Conservation (phyloP, 2,113 vertebrate genomes). For the Psittacara wagleri region DNA sequence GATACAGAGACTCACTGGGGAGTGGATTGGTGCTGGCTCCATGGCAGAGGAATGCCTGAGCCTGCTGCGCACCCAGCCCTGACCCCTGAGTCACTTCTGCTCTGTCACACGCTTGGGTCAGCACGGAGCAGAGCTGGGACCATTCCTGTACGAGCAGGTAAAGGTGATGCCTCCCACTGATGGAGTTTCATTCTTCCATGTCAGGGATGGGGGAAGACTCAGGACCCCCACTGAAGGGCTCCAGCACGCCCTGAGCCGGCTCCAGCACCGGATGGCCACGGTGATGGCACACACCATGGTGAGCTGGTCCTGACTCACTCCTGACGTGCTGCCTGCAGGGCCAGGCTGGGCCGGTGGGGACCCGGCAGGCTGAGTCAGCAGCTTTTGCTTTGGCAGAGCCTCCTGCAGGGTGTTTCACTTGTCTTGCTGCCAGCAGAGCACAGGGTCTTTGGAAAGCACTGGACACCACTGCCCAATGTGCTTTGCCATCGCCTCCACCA, state of each 20-base stretch:
- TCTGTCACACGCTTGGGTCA: rapidly evolving
- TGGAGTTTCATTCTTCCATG: not conserved
- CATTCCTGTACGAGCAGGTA: not conserved
- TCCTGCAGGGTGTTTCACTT: not conserved
- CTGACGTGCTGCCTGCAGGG: not conserved
- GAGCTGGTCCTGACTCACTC: slow-evolving; percentile 32
- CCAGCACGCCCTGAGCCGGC: not conserved
- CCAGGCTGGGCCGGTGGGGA: not conserved
- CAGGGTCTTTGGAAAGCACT: not conserved
- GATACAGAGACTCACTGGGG: not conserved
- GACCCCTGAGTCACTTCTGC: not conserved
- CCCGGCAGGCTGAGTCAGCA: not conserved
- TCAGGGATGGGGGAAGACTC: not conserved
- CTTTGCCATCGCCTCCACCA: not conserved
- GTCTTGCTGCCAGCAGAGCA: not conserved
- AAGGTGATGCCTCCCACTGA: not conserved
- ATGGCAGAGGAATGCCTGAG: not conserved
- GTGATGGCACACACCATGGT: not conserved
- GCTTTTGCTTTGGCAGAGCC: not conserved
- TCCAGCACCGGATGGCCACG: not conserved
- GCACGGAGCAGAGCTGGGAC: rapidly evolving
- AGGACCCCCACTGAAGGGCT: not conserved
- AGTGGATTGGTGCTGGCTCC: not conserved
- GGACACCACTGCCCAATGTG: not conserved
- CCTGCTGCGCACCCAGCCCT: not conserved